Evolutionary conservation across 2,113 vertebrate species (phyloP).

Genomic region (Laticauda laticaudata): DNA sequence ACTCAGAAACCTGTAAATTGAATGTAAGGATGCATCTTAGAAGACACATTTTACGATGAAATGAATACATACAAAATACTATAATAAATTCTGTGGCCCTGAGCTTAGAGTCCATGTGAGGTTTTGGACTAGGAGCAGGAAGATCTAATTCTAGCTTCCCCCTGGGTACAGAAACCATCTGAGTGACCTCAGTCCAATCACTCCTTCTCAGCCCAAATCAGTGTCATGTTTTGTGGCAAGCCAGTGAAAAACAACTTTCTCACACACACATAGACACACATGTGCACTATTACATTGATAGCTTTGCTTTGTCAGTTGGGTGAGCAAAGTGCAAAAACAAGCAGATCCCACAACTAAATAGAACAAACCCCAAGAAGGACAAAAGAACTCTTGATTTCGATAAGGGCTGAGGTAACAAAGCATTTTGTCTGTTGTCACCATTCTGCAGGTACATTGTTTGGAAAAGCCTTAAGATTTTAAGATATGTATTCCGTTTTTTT

Average conservation of each 20-base stretch:
- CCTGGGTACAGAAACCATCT: neutral
- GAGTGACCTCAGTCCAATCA: neutral
- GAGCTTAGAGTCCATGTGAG: neutral
- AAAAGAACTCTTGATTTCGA: neutral
- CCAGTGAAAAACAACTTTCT: neutral
- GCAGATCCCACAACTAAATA: neutral
- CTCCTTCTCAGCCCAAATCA: neutral
- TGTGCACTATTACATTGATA: neutral
- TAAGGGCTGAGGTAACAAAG: neutral
- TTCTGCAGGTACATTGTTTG: constrained; percentile 10
- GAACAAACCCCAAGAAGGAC: neutral
- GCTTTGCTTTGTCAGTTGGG: neutral
- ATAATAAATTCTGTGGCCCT: neutral
- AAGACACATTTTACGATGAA: neutral
- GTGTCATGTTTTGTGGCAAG: neutral
- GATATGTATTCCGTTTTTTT: constrained; percentile 4
- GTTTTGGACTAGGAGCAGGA: neutral
- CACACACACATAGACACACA: neutral
- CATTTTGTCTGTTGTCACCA: constrained; percentile 8
- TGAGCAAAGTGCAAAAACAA: neutral
- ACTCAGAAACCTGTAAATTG: neutral
- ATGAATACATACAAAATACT: neutral
- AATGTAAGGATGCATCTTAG: neutral
- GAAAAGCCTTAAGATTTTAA: neutral
- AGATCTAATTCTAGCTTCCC: neutral